These are phyloP conservation scores for Vultur gryphus DNA, from an alignment of 2,797 vertebrate species.

Conservation along the genomic window DNA sequence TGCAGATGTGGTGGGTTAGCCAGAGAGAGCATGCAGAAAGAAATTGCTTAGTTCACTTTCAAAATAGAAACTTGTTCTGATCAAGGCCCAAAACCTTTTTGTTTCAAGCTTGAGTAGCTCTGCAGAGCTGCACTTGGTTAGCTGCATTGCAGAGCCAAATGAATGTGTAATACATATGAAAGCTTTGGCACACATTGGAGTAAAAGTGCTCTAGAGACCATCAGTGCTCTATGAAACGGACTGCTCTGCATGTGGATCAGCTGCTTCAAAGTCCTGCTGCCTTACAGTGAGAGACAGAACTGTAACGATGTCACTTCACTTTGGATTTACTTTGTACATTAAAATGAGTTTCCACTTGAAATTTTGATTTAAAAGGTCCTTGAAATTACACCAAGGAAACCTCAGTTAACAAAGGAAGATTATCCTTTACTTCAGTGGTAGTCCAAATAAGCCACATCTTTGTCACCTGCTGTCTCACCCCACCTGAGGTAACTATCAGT, in stretches of 20 bases:
- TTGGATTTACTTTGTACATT: not conserved
- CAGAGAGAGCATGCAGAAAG: not conserved
- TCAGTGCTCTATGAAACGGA: accelerated
- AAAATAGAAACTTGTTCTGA: not conserved
- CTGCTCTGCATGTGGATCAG: not conserved
- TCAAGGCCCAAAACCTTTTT: not conserved
- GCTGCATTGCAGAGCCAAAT: not conserved
- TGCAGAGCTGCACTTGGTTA: not conserved
- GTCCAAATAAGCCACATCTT: not conserved
- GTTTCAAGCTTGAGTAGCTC: not conserved
- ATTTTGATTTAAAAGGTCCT: not conserved
- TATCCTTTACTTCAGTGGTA: not conserved
- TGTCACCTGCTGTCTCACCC: not conserved
- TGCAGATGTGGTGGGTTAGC: not conserved
- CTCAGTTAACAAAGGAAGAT: not conserved
- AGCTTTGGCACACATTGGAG: not conserved
- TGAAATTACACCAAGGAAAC: not conserved
- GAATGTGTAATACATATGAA: accelerated
- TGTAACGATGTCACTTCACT: accelerated
- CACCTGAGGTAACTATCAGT: not conserved
- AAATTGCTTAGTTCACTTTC: not conserved
- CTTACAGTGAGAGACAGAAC: not conserved
- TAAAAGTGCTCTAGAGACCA: not conserved
- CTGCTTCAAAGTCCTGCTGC: not conserved
- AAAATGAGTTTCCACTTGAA: not conserved